Conservation (phyloP, 2,113 vertebrate genomes). For the Trichechus manatus region DNA sequence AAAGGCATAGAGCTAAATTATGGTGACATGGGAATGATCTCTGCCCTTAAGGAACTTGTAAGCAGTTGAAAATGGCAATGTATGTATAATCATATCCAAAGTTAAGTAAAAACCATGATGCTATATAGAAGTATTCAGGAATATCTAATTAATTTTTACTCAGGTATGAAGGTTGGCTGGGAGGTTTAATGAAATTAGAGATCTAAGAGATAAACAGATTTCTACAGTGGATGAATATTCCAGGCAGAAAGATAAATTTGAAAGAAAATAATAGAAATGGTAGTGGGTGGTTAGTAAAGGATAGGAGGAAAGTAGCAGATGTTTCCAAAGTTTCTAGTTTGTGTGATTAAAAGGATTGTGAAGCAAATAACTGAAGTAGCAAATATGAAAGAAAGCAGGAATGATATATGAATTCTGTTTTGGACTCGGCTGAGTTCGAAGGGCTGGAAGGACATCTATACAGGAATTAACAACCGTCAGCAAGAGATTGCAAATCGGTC, state of each 20-base stretch:
- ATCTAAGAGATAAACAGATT: background rate
- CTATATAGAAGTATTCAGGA: background rate
- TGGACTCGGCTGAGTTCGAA: background rate
- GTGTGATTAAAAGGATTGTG: background rate
- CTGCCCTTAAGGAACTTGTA: background rate
- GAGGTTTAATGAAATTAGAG: background rate
- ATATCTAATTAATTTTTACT: constrained; percentile 12
- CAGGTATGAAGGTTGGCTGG: background rate
- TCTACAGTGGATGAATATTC: background rate
- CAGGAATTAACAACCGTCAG: background rate
- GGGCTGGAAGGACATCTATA: background rate
- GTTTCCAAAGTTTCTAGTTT: background rate
- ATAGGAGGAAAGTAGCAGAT: background rate
- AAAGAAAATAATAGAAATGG: constrained; percentile 17
- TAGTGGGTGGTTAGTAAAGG: background rate
- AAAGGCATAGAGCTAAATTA: background rate
- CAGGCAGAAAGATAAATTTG: background rate
- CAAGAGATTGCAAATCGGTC: background rate
- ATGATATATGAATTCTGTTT: constrained; percentile 10
- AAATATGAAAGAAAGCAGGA: background rate
- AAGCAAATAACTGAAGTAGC: background rate
- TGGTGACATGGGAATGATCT: background rate
- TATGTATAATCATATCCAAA: background rate
- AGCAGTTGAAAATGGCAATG: background rate
- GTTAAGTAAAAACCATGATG: background rate